A percentile compares a stretch with the other conserved stretches of the same genome.
Evolutionary conservation across 2,888 invertebrate genomes (phyloP).

Genomic region (Selenia dentaria): DNA sequence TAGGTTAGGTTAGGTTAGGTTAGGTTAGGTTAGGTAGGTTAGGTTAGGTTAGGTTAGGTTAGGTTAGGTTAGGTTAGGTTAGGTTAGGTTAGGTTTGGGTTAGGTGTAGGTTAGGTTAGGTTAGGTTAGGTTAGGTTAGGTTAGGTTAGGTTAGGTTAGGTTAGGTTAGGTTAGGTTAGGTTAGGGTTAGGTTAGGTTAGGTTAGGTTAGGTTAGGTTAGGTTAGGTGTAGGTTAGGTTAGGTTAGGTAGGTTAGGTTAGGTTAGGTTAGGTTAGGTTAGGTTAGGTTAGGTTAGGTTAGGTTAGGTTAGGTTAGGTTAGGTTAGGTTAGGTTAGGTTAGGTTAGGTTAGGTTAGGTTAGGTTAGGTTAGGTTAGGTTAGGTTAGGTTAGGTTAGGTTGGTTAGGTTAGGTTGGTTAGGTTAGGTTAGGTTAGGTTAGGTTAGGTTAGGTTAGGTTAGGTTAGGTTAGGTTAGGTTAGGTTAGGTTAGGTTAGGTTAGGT

Average conservation of each 20-base stretch:
- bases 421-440: constrained; percentile 21
- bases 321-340: constrained; percentile 34
- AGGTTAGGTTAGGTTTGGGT: constrained; percentile 23
- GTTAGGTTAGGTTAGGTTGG: too few species aligned
- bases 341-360: constrained; percentile 22
- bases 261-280: constrained; percentile 22
- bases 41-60: constrained; percentile 31
- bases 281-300: constrained; percentile 26
- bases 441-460: constrained; percentile 21
- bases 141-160: constrained; percentile 19
- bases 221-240: too few species aligned
- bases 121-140: constrained; percentile 30
- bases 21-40: too few species aligned
- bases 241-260: too few species aligned
- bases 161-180: constrained; percentile 21
- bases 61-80: constrained; percentile 33
- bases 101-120: too few species aligned
- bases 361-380: constrained; percentile 18
- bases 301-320: constrained; percentile 34
- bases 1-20: constrained; percentile 20
- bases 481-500: constrained; percentile 19
- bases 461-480: constrained; percentile 24
- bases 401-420: too few species aligned
- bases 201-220: constrained; percentile 20
- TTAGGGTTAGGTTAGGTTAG: too few species aligned